Base-by-base conservation (phyloP, 1,140 invertebrate genomes). In the Stegodyphus dumicola region DNA sequence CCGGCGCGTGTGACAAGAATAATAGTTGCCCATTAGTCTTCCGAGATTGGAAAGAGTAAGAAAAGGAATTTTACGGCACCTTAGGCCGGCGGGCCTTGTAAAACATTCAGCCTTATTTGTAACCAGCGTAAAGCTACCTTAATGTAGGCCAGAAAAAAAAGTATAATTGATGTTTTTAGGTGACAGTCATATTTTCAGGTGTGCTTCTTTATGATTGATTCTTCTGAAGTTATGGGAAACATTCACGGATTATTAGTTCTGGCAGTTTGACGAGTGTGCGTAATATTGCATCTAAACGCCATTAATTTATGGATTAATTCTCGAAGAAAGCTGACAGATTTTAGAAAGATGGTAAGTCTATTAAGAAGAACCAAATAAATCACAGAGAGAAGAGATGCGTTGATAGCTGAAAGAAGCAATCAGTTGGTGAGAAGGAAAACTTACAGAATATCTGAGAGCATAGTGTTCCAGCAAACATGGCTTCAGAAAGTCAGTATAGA, bases 251-350 rank as follows among this genome's bases (percentile, higher is more conserved):
- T 60, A 60, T 60, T 60, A 60, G 9, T 15, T 60, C 15, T 2
- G 15, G 56, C 33, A 33, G 15, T 15, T 15, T 15, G 56, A 60
- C 56, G 9, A 60, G 9, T 11, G 4, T 15, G 56, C 15, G 56
- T 60, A 11, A 60, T 33, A 33, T 33, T 33, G 33, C 33, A 33
- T 33, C 33, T 60, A 56, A 15, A 60, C 9, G 52, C 18, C 52
- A 75, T 75, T 75, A 75, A 75, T 75, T 75, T 33, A 53, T n/a
- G 54, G 53, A 75, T 75, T 75, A 75, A 75, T 75, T 75, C n/a
- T 17, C 56, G 53, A 10, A 7, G 54, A 75, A 75, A 75, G 18
- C 52, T 75, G 9, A 33, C 33, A 33, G 33, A 33, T 33, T 33
- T 33, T 33, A 33, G 33, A 33, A 33, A 33, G 33, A 33, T 33